A percentile compares a stretch with the other conserved stretches of the same genome.
These are phyloP conservation scores for Schizaphis graminum DNA, from an alignment of 2,888 invertebrate species.

Conservation along the genomic window DNA sequence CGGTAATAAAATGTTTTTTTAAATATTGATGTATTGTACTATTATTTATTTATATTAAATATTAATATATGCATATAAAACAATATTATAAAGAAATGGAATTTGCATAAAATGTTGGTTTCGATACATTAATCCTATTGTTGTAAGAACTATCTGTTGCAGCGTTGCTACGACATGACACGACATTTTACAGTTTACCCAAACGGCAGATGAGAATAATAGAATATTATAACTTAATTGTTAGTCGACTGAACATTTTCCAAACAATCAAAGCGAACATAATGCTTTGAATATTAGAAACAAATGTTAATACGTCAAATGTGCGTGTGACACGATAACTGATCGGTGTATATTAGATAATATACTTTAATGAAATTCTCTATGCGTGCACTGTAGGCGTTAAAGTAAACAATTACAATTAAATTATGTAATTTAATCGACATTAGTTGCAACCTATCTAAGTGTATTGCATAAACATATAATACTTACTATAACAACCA, in stretches of 20 bases:
- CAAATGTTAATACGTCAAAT: slow-evolving; percentile 33
- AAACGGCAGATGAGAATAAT: neutral
- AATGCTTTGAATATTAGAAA: slow-evolving; percentile 9
- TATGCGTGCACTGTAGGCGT: neutral
- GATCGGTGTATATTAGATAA: slow-evolving; percentile 10
- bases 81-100: neutral
- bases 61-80: neutral
- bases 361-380: neutral
- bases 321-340: slow-evolving; percentile 17
- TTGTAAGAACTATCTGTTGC: neutral
- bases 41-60: neutral
- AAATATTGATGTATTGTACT: neutral
- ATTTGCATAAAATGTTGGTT: slow-evolving; percentile 31
- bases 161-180: neutral
- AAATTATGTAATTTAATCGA: slow-evolving; percentile 22
- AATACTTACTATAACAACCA: neutral
- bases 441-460: neutral
- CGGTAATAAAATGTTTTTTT: neutral
- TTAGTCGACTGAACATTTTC: neutral
- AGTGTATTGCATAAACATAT: neutral
- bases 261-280: slow-evolving; percentile 24
- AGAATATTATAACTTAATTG: neutral
- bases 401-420: neutral
- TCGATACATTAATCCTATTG: neutral
- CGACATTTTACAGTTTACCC: slow-evolving; percentile 8